These are phyloP conservation scores for Bombyx huttoni DNA, from an alignment of 2,888 invertebrate genomes.

Conservation along the genomic window DNA sequence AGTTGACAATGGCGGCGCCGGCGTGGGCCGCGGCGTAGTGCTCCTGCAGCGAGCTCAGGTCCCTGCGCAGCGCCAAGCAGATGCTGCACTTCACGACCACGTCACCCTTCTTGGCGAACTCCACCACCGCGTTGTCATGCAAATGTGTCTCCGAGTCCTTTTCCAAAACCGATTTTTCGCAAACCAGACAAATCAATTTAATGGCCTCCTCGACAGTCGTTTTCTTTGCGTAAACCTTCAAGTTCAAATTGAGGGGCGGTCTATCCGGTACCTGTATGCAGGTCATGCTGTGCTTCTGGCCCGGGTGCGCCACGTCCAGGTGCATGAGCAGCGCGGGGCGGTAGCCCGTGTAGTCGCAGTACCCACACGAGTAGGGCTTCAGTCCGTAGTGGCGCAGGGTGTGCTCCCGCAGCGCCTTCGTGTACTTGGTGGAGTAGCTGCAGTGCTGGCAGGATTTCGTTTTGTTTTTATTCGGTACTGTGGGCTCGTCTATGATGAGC, in stretches of 20 bases:
- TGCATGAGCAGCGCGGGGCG: conserved; percentile 35
- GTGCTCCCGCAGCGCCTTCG: conserved; percentile 40
- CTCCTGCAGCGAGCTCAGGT: conserved; percentile 26
- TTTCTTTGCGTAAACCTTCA: neutral
- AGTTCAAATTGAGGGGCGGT: conserved; percentile 9
- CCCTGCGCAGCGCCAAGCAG: conserved; percentile 39
- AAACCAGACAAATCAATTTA: conserved; percentile 35
- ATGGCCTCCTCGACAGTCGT: conserved; percentile 5
- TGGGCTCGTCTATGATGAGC: conserved; percentile 32
- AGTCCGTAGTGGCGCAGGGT: conserved; percentile 54
- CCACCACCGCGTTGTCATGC: conserved; percentile 24
- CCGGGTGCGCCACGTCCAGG: conserved; percentile 28
- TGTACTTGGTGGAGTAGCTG: conserved; percentile 14
- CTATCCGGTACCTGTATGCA: conserved; percentile 16
- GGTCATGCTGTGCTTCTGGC: conserved; percentile 10
- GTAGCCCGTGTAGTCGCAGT: conserved; percentile 39
- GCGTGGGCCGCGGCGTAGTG: conserved; percentile 43
- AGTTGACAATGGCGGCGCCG: conserved; percentile 19
- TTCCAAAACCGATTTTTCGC: conserved; percentile 28
- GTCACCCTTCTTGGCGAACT: conserved; percentile 36
- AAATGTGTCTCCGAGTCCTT: conserved; percentile 20
- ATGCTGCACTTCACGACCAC: conserved; percentile 55
- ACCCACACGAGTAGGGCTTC: conserved; percentile 48
- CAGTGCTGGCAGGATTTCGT: conserved; percentile 35
- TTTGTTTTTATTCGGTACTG: conserved; percentile 6